These are phyloP conservation scores for Magallana gigas DNA, from an alignment of 1,140 invertebrate species.

Conservation along the genomic window DNA sequence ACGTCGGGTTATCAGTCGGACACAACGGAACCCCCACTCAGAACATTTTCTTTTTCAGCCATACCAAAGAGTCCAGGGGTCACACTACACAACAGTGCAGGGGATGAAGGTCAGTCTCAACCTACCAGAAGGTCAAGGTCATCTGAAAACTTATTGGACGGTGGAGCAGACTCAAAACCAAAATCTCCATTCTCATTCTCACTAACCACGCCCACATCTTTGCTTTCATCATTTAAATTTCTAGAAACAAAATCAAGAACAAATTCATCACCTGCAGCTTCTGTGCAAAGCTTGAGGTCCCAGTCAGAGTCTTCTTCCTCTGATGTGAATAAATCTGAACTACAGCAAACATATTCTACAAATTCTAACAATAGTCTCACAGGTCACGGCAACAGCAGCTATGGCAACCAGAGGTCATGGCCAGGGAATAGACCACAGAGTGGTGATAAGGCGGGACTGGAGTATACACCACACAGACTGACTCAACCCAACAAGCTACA, in stretches of 20 bases:
- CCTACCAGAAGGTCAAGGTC: slow-evolving; percentile 65
- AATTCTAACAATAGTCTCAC: not conserved
- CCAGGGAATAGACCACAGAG: not conserved
- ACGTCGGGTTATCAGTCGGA: slow-evolving; percentile 29
- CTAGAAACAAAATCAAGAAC: slow-evolving; percentile 57
- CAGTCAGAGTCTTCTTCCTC: slow-evolving; percentile 35
- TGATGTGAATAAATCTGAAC: not conserved
- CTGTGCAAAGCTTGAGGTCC: not conserved
- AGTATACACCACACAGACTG: not conserved
- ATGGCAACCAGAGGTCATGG: not conserved
- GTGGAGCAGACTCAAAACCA: slow-evolving; percentile 47
- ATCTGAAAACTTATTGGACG: slow-evolving; percentile 67
- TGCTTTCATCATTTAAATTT: slow-evolving; percentile 73
- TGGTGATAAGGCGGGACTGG: not conserved
- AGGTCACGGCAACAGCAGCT: not conserved
- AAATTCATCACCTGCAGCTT: not conserved
- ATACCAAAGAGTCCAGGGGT: slow-evolving; percentile 52
- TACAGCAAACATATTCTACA: not conserved
- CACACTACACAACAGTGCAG: slow-evolving; percentile 45
- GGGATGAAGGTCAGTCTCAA: slow-evolving; percentile 36
- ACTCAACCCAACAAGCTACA: not conserved
- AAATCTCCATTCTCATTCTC: slow-evolving; percentile 73
- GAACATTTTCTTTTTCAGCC: slow-evolving; percentile 24
- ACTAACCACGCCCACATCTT: slow-evolving; percentile 71
- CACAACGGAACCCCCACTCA: not conserved